These are phyloP conservation scores for Helicoverpa assulta DNA, from an alignment of 2,888 invertebrate genomes.

Conservation along the genomic window DNA sequence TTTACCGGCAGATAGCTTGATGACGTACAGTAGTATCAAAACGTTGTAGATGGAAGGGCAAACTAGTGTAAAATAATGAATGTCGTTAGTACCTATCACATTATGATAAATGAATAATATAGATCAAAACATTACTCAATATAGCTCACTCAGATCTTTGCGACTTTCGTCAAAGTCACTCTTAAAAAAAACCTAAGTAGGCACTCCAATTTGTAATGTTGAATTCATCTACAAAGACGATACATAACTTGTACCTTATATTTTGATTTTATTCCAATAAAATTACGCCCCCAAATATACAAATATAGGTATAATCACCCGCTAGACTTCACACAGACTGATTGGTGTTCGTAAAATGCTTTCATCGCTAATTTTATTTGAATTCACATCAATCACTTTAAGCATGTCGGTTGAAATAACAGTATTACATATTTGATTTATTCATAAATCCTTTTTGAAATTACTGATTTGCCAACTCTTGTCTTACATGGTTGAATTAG, in stretches of 20 bases:
- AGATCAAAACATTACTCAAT: background rate
- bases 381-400: constrained; percentile 42
- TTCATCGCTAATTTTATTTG: constrained; percentile 41
- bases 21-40: too few relatives aligned
- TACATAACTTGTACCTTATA: background rate
- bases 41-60: too few relatives aligned
- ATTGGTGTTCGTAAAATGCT: constrained; percentile 21
- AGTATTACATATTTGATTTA: constrained; percentile 35
- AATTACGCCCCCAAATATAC: background rate
- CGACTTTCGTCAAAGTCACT: background rate
- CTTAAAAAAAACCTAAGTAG: background rate
- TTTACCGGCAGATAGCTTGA: too few relatives aligned
- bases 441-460: constrained; percentile 22
- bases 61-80: too few relatives aligned
- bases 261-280: constrained; percentile 15
- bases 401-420: constrained; percentile 31
- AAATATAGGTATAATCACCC: constrained; percentile 10
- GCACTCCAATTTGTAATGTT: too few relatives aligned
- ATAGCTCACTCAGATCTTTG: background rate
- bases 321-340: constrained; percentile 3
- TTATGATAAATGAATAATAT: too few relatives aligned
- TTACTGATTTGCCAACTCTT: constrained; percentile 15
- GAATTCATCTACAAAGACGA: too few relatives aligned
- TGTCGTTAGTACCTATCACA: too few relatives aligned
- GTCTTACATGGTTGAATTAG: constrained; percentile 1